Percentiles rank a stretch among this genome's conserved stretches.
Conservation (phyloP, 1,140 invertebrate genomes). For the Drosophila teissieri region DNA sequence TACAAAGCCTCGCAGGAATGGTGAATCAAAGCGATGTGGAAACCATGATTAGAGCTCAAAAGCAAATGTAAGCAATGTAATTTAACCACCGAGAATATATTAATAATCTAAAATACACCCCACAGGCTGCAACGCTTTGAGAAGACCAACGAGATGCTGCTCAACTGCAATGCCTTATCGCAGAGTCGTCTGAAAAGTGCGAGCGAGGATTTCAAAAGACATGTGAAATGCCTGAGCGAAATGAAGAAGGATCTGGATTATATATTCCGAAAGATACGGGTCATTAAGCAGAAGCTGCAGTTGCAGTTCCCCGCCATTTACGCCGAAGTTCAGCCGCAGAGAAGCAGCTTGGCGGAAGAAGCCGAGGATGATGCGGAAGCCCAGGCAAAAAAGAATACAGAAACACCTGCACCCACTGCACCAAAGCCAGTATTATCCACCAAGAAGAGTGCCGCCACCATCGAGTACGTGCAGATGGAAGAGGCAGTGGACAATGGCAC, state of each 20-base stretch:
- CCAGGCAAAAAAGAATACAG: slow-evolving; percentile 1
- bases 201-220: slow-evolving; percentile 94
- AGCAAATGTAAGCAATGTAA: slow-evolving; percentile 91
- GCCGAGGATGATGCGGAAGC: slow-evolving; percentile 86
- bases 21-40: slow-evolving; percentile 96
- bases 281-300: slow-evolving; percentile 92
- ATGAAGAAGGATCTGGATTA: slow-evolving; percentile 90
- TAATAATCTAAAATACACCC: background rate
- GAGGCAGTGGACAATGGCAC: slow-evolving; percentile 78
- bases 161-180: slow-evolving; percentile 96
- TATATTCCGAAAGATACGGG: slow-evolving; percentile 89
- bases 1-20: slow-evolving; percentile 94
- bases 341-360: slow-evolving; percentile 87
- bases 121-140: slow-evolving; percentile 96
- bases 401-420: background rate
- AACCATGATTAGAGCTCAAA: slow-evolving; percentile 95
- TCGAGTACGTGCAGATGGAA: slow-evolving; percentile 84
- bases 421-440: background rate
- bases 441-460: slow-evolving; percentile 65
- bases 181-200: slow-evolving; percentile 92
- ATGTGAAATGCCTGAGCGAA: slow-evolving; percentile 91
- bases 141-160: slow-evolving; percentile 98
- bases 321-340: slow-evolving; percentile 86
- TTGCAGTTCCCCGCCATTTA: slow-evolving; percentile 95
- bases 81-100: background rate